phyloP scores from a whole-genome alignment of 2,888 invertebrate species.

The Prostheceraeus crozeri region DNA sequence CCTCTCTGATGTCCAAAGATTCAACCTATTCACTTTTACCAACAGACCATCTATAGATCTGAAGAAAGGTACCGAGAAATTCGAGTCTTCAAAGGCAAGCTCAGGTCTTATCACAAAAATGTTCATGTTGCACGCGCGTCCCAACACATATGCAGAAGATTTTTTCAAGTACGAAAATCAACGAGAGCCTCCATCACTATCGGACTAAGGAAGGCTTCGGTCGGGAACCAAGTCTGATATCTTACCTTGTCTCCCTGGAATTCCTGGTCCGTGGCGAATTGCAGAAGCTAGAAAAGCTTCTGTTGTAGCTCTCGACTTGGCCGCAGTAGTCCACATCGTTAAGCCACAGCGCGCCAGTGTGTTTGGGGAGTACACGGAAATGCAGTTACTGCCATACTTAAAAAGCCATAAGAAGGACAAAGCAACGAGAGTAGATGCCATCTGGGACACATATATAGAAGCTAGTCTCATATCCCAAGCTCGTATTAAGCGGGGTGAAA shows the following conservation, averaged over 20 bases:
- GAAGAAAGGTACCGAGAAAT: conserved; percentile 29
- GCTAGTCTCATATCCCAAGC: conserved; percentile 15
- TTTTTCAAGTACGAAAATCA: conserved; percentile 25
- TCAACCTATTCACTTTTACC: conserved; percentile 19
- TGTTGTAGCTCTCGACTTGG: too few species aligned
- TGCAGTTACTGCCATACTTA: conserved; percentile 26
- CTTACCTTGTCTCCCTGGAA: conserved; percentile 12
- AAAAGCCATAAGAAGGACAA: conserved; percentile 12
- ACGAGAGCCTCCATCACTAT: conserved; percentile 16
- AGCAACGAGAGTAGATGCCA: conserved; percentile 23
- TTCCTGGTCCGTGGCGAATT: conserved; percentile 32
- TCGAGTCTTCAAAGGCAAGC: conserved; percentile 22
- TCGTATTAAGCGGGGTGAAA: conserved; percentile 19
- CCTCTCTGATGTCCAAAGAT: conserved; percentile 28
- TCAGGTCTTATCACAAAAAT: conserved; percentile 28
- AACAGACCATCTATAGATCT: conserved; percentile 31
- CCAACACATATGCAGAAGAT: conserved; percentile 16
- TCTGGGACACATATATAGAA: conserved; percentile 23
- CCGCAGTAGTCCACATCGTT: conserved; percentile 31
- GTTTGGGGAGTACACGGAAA: conserved; percentile 30
- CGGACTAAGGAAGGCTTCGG: conserved; percentile 20
- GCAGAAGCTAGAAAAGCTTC: conserved; percentile 20
- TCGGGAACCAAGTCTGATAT: conserved; percentile 25
- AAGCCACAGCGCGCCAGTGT: conserved; percentile 30
- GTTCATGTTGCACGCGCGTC: conserved; percentile 30